A percentile compares a stretch with the other conserved stretches of the same genome.
Conservation (phyloP, 2,113 vertebrate genomes). For the Pseudopodoces humilis region DNA sequence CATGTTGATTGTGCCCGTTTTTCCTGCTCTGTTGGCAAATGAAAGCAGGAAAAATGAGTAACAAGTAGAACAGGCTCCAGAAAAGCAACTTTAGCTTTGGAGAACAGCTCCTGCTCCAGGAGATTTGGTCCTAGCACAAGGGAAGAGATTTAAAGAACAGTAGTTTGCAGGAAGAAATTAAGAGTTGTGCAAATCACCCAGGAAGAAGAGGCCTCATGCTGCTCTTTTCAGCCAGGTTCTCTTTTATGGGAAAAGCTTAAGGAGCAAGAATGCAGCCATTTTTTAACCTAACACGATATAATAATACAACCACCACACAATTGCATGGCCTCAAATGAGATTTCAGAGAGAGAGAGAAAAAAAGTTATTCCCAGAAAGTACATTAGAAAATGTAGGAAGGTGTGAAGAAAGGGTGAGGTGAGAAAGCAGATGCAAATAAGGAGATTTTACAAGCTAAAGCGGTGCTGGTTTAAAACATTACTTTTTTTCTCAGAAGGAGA, state of each 20-base stretch:
- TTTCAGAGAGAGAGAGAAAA: background rate
- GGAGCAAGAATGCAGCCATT: background rate
- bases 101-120: background rate
- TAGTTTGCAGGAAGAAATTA: background rate
- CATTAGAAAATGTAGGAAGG: conserved; percentile 50
- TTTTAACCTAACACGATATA: background rate
- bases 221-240: conserved; percentile 29
- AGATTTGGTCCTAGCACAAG: background rate
- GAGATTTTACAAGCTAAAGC: background rate
- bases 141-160: background rate
- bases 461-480: background rate
- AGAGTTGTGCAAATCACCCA: background rate
- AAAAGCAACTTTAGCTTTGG: background rate
- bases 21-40: background rate
- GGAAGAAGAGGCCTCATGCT: background rate
- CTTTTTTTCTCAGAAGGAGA: background rate
- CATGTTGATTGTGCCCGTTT: background rate
- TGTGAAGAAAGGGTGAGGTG: conserved; percentile 47
- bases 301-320: background rate
- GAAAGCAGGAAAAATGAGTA: background rate
- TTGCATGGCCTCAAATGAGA: background rate
- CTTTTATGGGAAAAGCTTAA: background rate
- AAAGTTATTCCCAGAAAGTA: background rate
- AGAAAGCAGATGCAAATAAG: conserved; percentile 37
- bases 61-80: background rate